These are phyloP conservation scores for Meda fulgida DNA, from an alignment of 2,797 vertebrate species.

Conservation along the genomic window DNA sequence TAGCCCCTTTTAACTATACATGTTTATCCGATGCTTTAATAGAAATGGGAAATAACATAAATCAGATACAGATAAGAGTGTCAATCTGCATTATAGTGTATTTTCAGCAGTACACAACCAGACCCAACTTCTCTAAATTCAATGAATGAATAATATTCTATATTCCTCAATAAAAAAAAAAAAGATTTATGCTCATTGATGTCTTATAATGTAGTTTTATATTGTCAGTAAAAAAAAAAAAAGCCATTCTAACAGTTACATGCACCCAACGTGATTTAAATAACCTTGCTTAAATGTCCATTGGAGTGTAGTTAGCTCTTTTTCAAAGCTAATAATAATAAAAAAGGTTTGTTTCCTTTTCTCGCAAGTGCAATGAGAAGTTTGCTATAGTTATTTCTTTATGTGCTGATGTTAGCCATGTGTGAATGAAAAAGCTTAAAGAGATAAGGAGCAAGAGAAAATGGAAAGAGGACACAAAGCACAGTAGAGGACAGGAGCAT, in stretches of 20 bases:
- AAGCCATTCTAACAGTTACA: constrained; percentile 60
- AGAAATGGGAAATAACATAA: neutral
- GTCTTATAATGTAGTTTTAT: constrained; percentile 55
- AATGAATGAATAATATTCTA: constrained; percentile 43
- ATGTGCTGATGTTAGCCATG: constrained; percentile 19
- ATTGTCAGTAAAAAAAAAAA: constrained; percentile 41
- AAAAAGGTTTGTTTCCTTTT: constrained; percentile 48
- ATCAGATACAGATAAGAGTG: neutral
- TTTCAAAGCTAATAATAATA: constrained; percentile 2
- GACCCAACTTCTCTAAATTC: constrained; percentile 29
- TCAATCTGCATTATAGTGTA: constrained; percentile 6
- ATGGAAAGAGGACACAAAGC: constrained; percentile 41
- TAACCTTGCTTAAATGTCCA: constrained; percentile 59
- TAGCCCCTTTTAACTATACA: neutral
- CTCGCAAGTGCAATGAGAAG: constrained; percentile 22
- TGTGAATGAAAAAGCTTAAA: constrained; percentile 38
- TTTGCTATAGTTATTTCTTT: constrained; percentile 22
- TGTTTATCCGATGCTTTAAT: neutral
- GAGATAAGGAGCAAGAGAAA: constrained; percentile 51
- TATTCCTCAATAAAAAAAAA: constrained; percentile 55
- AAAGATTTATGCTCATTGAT: constrained; percentile 58
- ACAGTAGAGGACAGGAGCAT: constrained; percentile 33
- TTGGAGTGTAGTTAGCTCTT: constrained; percentile 30
- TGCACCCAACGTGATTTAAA: constrained; percentile 59
- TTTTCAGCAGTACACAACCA: constrained; percentile 25